phyloP scores from a whole-genome alignment of 1,140 invertebrate genomes.

The Dreissena rostriformis region DNA sequence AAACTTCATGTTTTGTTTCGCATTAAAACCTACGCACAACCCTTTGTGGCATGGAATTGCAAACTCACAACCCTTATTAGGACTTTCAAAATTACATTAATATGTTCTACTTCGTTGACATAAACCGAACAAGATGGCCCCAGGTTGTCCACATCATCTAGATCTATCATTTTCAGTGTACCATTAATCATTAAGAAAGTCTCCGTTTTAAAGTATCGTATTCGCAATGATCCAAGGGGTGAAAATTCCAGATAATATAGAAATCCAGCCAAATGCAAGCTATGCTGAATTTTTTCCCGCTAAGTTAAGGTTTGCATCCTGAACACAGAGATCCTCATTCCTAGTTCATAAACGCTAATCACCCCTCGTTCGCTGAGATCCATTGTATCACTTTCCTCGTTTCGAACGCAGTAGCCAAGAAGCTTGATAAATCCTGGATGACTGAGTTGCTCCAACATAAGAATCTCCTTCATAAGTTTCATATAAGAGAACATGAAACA shows the following conservation, averaged over 20 bases:
- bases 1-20: constrained; percentile 76
- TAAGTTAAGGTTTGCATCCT: constrained; percentile 70
- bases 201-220: constrained; percentile 77
- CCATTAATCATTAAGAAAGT: constrained; percentile 75
- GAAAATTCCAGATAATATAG: constrained; percentile 76
- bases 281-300: constrained; percentile 66
- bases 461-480: constrained; percentile 79
- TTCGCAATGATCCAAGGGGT: constrained; percentile 75
- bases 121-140: constrained; percentile 73
- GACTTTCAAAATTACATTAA: constrained; percentile 7
- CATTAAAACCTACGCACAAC: constrained; percentile 76
- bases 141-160: constrained; percentile 78
- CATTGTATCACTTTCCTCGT: constrained; percentile 76
- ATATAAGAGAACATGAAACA: constrained; percentile 76
- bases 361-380: constrained; percentile 77
- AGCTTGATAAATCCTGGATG: constrained; percentile 74
- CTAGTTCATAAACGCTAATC: constrained; percentile 74
- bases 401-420: constrained; percentile 77
- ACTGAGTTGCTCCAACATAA: constrained; percentile 75
- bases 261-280: constrained; percentile 71
- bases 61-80: constrained; percentile 67
- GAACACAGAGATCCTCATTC: constrained; percentile 67
- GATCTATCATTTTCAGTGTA: constrained; percentile 77
- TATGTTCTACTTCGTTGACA: constrained; percentile 51
- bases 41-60: constrained; percentile 69